Base-by-base conservation (phyloP, 2,888 invertebrate species). In the Clanis bilineata region DNA sequence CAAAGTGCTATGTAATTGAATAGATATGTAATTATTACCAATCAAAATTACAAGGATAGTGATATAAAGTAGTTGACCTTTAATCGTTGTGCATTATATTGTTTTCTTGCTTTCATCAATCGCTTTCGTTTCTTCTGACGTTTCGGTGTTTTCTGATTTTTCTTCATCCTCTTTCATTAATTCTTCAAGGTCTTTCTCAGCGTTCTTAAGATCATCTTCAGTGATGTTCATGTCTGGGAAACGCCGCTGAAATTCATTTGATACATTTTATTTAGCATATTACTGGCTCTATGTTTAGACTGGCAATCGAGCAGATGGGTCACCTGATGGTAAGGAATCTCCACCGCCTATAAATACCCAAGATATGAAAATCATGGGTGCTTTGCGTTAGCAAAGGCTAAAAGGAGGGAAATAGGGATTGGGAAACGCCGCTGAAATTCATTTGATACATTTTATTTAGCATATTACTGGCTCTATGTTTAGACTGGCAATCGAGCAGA, bases 191-290 rank as follows among this genome's bases (percentile, higher is more conserved):
- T 88, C 90, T 61, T 86, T 83, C 58, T 86, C 88, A 21, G 86
- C 86, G 25, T 90, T 86, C 61, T 84, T 82, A 5, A 88, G 67
- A 61, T 93, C 92, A 61, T 93, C 90, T 64, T 90, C 91, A 1
- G 90, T 90, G 41, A 92, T 82, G 44, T 90, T 83, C 1, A 92
- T 69, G 64, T 86, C 87, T 0, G 92, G 92, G 62, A 83, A 92
- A 3, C 90, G 86, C 67, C 72, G 83, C 92, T 92, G 80, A 22
- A 77, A 85, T 58, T 21, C 4, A 5, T 12, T 45, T 10, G 23
- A 45, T 9, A 36, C 9, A 4, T 36, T 9, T 9, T 36, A 2
- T 36, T 36, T 10, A n/a, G n/a, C n/a, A n/a, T n/a, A n/a, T n/a
- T n/a, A n/a, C n/a, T n/a, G n/a, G n/a, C n/a, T n/a, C n/a, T n/a